phyloP scores from a whole-genome alignment of 1,140 invertebrate genomes.

The Temnothorax longispinosus region DNA sequence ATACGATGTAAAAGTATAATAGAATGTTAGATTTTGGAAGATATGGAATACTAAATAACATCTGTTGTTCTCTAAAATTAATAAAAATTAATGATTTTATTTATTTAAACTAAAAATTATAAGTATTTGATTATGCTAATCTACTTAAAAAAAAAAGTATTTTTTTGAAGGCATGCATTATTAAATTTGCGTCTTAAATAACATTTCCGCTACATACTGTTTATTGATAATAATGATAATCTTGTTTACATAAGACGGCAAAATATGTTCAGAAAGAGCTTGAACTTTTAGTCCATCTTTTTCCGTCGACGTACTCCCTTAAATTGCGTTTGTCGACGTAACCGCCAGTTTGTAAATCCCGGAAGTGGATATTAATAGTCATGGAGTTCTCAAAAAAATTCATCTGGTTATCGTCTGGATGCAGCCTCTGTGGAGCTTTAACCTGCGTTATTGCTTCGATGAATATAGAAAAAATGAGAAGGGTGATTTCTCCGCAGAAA shows the following conservation, averaged over 20 bases:
- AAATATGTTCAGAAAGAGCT: not conserved
- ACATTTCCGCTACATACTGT: not conserved
- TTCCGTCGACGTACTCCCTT: not conserved
- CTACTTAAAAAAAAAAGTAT: not conserved
- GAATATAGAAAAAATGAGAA: slow-evolving; percentile 24
- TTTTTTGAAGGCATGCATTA: not conserved
- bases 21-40: not conserved
- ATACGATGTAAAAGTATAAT: not conserved
- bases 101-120: not conserved
- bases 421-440: slow-evolving; percentile 22
- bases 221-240: not conserved
- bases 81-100: not conserved
- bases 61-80: not conserved
- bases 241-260: not conserved
- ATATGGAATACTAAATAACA: not conserved
- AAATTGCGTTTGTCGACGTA: slow-evolving; percentile 29
- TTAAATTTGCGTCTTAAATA: not conserved
- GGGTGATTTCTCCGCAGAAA: not conserved
- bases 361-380: slow-evolving; percentile 60
- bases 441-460: slow-evolving; percentile 29
- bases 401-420: slow-evolving; percentile 41
- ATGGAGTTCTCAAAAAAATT: slow-evolving; percentile 22
- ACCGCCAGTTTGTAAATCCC: slow-evolving; percentile 28
- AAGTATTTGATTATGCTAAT: not conserved
- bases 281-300: not conserved